Conservation (phyloP, 2,113 vertebrate species). For the Acinonyx jubatus region DNA sequence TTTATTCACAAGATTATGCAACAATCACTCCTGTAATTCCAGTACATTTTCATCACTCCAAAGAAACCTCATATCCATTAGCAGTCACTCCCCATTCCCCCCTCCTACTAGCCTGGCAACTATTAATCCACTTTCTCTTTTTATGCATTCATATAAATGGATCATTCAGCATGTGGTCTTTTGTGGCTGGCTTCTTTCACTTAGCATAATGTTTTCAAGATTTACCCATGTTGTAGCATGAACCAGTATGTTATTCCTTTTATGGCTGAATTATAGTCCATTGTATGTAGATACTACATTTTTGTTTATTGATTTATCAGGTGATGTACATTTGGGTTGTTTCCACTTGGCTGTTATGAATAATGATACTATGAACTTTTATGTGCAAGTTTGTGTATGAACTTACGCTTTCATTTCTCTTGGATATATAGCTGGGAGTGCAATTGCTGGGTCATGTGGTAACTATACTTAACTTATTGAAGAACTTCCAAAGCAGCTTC, state of each 20-base stretch:
- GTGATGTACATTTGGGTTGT: background rate
- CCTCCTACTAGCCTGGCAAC: background rate
- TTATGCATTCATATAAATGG: background rate
- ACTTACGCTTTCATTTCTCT: background rate
- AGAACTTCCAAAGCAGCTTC: background rate
- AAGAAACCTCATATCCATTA: background rate
- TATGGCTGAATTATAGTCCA: background rate
- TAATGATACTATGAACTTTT: background rate
- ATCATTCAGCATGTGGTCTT: background rate
- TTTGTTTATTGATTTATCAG: background rate
- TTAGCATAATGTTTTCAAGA: background rate
- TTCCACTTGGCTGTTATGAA: background rate
- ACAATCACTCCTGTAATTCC: background rate
- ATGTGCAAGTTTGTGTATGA: background rate
- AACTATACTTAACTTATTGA: background rate
- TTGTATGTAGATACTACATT: background rate
- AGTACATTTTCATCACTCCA: background rate
- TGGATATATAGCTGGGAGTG: background rate
- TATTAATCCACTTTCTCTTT: background rate
- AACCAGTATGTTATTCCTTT: background rate
- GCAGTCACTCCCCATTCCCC: background rate
- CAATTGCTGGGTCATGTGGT: background rate
- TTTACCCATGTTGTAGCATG: background rate
- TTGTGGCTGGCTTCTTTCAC: background rate
- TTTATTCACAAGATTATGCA: background rate